Evolutionary conservation across 2,888 invertebrate species (phyloP), one percentile per base, ranked within the genome.

Genomic region (Homarus gammarus): DNA sequence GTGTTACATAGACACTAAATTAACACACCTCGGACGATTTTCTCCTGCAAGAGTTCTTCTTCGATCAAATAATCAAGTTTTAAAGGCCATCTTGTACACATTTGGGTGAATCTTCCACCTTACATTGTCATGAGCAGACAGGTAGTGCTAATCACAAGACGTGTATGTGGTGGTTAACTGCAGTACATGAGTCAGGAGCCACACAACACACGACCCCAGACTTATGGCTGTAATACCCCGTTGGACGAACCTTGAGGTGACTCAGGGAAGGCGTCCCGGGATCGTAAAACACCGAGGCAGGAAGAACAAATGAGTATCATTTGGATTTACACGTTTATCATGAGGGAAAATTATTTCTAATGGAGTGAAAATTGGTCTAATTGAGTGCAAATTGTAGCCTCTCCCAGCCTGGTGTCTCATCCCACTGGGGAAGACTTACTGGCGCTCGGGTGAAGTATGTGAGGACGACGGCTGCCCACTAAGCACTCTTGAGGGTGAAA

Each of bases 321-420:
- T 79, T 51, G 38, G 61, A 79, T 56, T n/a, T 72, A 83, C 83
- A 72, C 72, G 72, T 72, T 72, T n/a, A 83, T 83, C 72, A 72
- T 51, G 72, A 72, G n/a, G 27, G 70, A 72, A 83, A 64, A 83
- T 83, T 72, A 83, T 83, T 83, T 83, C 83, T 83, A 83, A 83
- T 83, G 83, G 83, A 49, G 83, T 83, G 83, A 72, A 83, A 83
- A 83, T 83, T 72, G 83, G 72, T 64, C 72, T 83, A 72, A 83
- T 83, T 72, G 83, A 72, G 72, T 83, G 83, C 33, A 64, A 64
- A 83, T 83, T 83, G 83, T 83, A 36, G 83, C 83, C 72, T 83
- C 31, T 72, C 56, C 10, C 18, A 18, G 36, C 31, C 61, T 18
- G 79, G 79, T 79, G 79, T 22, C 61, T 79, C 61, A 61, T 61